Evolutionary conservation across 2,888 invertebrate species (phyloP).

Genomic region (Cheiracanthium punctorium): DNA sequence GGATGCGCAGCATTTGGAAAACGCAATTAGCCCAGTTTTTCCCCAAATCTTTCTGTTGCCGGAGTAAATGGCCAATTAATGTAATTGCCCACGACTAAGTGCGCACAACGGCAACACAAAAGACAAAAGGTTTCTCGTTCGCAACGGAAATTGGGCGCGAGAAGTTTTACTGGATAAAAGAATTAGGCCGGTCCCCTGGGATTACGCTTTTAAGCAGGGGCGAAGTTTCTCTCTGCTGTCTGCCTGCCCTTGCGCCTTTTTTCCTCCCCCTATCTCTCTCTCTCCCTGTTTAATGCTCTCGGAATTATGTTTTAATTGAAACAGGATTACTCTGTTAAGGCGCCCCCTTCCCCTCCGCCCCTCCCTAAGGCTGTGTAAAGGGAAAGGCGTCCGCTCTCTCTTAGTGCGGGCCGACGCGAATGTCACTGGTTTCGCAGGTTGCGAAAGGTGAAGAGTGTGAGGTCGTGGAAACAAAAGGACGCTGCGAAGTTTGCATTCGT

Average conservation of each 20-base stretch:
- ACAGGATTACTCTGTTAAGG: slow-evolving; percentile 10
- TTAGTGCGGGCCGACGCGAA: neutral
- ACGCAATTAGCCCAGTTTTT: slow-evolving; percentile 46
- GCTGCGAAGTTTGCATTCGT: too few species aligned
- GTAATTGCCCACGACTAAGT: slow-evolving; percentile 59
- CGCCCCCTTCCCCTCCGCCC: too few species aligned
- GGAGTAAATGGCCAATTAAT: slow-evolving; percentile 67
- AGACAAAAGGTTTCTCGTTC: slow-evolving; percentile 34
- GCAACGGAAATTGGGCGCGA: slow-evolving; percentile 55
- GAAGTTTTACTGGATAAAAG: slow-evolving; percentile 21
- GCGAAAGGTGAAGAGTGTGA: too few species aligned
- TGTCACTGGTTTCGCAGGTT: too few species aligned
- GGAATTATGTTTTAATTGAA: slow-evolving; percentile 9
- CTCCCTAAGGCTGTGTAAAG: too few species aligned
- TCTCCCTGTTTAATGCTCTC: neutral
- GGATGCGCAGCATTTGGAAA: slow-evolving; percentile 23
- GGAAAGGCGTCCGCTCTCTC: neutral
- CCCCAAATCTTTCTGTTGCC: slow-evolving; percentile 14
- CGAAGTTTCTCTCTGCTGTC: neutral
- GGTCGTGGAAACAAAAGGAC: too few species aligned
- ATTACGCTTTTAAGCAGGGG: slow-evolving; percentile 12
- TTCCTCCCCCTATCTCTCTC: too few species aligned
- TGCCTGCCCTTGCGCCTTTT: too few species aligned
- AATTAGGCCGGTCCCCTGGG: slow-evolving; percentile 15
- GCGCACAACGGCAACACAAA: neutral